Evolutionary conservation across 2,888 invertebrate genomes (phyloP), one percentile per base, ranked within the genome.

Genomic region (Drosophila phalerata): DNA sequence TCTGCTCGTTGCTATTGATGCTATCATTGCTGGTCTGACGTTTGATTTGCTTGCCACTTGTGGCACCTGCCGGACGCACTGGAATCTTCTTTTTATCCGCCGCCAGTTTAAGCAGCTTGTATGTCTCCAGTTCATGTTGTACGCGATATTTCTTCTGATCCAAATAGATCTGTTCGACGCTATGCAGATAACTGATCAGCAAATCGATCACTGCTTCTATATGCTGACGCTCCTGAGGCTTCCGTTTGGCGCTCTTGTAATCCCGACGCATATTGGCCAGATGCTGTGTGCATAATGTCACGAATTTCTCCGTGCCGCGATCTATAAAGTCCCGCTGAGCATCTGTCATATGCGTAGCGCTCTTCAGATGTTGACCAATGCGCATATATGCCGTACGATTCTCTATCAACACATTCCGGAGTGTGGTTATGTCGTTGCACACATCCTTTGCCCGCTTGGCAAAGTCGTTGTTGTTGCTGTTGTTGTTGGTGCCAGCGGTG

Each of bases 61-160:
- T 60, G 19, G 81, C 80, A 1, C 85, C 87, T 0, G 85, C 91
- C 1, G 92, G 92, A 6, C 91, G 89, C 28, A 92, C 84, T 15
- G 88, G 90, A 49, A 90, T 92, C 72, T 84, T 88, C 43, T 91
- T 91, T 61, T 89, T 89, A 73, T 91, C 86, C 3, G 92, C 89
- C 79, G 96, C 96, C 58, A 97, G 90, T 77, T 96, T 96, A 0
- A 96, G 95, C 84, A 98, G 93, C 91, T 96, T 96, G 87, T 97
- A 96, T 55, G 96, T 95, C 89, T 98, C 98, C 34, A 98, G 93
- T 1, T 97, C 96, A 85, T 97, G 94, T 91, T 98, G 97, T 0
- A 98, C 96, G 69, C 98, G 93, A 64, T 98, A 94, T 1, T 97
- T 97, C 92, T 96, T 97, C 76, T 98, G 96, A 92, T 98, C 97